Evolutionary conservation across 1,140 invertebrate genomes (phyloP).

Genomic region (Sycophaga agraensis): DNA sequence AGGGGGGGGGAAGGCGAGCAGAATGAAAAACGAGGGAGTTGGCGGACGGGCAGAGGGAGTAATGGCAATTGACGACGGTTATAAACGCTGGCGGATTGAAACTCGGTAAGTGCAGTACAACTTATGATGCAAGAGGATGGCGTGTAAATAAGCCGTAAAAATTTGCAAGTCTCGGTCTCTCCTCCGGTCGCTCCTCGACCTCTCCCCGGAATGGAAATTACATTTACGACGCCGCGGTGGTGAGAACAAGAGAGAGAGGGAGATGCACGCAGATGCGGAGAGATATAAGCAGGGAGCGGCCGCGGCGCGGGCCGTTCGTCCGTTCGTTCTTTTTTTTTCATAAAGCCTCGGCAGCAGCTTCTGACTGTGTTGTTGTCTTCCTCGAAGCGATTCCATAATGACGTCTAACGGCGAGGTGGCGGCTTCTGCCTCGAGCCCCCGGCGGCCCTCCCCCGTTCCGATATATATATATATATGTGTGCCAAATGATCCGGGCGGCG

Average conservation of each 20-base stretch:
- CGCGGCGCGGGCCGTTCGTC: background rate
- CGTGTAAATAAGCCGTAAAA: conserved; percentile 48
- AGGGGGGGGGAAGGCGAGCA: background rate
- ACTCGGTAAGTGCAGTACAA: conserved; percentile 2
- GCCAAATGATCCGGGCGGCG: too few relatives aligned
- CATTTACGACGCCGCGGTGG: background rate
- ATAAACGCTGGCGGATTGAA: conserved; percentile 35
- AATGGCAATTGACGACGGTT: conserved; percentile 40
- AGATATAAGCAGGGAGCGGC: background rate
- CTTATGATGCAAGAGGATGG: conserved; percentile 26
- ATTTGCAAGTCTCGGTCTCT: too few relatives aligned
- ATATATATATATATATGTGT: conserved; percentile 27
- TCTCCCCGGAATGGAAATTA: conserved; percentile 14
- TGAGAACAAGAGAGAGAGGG: background rate
- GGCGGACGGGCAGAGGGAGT: background rate
- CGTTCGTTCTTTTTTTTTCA: too few relatives aligned
- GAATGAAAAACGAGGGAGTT: background rate
- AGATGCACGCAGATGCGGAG: background rate
- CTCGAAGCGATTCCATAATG: conserved; percentile 21
- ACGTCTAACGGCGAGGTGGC: conserved; percentile 25
- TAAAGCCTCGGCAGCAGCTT: conserved; percentile 21
- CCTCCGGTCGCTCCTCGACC: conserved; percentile 1
- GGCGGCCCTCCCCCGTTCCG: background rate
- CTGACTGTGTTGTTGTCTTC: conserved; percentile 15
- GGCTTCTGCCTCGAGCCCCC: conserved; percentile 22